These are phyloP conservation scores for Nycticebus coucang DNA, from an alignment of 2,113 vertebrate species.

Conservation along the genomic window DNA sequence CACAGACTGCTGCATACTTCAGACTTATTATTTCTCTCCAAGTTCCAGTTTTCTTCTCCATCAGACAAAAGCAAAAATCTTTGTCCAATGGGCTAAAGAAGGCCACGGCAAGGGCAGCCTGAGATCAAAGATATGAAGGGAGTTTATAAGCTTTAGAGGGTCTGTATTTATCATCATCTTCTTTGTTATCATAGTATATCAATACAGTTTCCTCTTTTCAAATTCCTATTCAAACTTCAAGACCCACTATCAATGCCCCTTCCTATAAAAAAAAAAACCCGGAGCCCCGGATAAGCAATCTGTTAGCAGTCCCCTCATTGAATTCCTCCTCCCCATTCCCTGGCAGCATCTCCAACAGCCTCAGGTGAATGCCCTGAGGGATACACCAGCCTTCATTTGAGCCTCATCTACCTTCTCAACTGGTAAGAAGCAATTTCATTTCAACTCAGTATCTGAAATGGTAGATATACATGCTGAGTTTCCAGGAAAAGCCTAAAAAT, in stretches of 20 bases:
- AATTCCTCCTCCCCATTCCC: neutral
- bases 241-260: neutral
- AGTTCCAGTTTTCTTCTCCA: neutral
- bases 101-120: neutral
- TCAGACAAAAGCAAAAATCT: neutral
- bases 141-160: too few species aligned
- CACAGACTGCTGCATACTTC: too few species aligned
- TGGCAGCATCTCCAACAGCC: neutral
- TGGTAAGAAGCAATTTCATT: neutral
- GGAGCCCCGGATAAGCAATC: neutral
- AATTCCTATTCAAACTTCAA: slow-evolving; percentile 41
- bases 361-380: neutral
- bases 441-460: neutral
- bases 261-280: neutral
- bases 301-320: too few species aligned
- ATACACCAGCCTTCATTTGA: neutral
- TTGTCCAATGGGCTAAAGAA: neutral
- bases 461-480: neutral
- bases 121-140: neutral
- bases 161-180: neutral
- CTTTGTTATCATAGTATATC: neutral
- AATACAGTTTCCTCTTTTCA: neutral
- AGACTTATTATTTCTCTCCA: neutral
- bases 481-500: neutral
- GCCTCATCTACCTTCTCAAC: neutral